A percentile compares a stretch with the other conserved stretches of the same genome.
phyloP scores from a whole-genome alignment of 2,888 invertebrate genomes.

The Isoperla grammatica region DNA sequence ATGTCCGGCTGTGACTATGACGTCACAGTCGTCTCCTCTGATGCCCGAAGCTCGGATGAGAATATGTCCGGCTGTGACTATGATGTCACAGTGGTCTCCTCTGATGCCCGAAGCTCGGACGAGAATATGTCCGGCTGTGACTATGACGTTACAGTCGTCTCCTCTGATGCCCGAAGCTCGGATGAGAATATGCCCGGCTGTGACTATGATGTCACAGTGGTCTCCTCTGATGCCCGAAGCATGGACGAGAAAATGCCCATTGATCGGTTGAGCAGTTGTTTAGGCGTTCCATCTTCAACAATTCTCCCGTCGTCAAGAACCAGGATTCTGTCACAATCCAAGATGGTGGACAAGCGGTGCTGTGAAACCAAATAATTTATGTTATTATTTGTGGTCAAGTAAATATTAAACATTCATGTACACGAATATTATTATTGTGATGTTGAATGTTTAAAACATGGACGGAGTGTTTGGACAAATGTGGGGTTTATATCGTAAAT shows the following conservation, averaged over 20 bases:
- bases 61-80: conserved; percentile 59
- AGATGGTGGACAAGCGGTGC: conserved; percentile 69
- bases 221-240: conserved; percentile 43
- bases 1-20: too few relatives aligned
- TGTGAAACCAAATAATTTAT: conserved; percentile 39
- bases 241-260: conserved; percentile 56
- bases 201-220: not conserved
- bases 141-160: not conserved
- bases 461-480: too few relatives aligned
- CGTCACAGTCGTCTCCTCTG: conserved; percentile 28
- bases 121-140: conserved; percentile 58
- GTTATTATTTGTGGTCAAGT: not conserved
- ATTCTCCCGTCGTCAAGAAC: conserved; percentile 63
- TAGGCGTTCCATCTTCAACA: conserved; percentile 60
- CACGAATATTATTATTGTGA: too few relatives aligned
- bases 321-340: conserved; percentile 63
- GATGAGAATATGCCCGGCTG: conserved; percentile 40
- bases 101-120: conserved; percentile 49
- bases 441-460: too few relatives aligned
- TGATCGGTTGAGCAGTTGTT: conserved; percentile 50
- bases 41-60: conserved; percentile 51
- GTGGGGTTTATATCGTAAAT: too few relatives aligned
- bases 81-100: too few relatives aligned
- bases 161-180: conserved; percentile 48
- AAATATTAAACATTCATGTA: too few relatives aligned